Conservation (phyloP, 2,888 invertebrate genomes). For the Polydrusus pterygomalis region DNA sequence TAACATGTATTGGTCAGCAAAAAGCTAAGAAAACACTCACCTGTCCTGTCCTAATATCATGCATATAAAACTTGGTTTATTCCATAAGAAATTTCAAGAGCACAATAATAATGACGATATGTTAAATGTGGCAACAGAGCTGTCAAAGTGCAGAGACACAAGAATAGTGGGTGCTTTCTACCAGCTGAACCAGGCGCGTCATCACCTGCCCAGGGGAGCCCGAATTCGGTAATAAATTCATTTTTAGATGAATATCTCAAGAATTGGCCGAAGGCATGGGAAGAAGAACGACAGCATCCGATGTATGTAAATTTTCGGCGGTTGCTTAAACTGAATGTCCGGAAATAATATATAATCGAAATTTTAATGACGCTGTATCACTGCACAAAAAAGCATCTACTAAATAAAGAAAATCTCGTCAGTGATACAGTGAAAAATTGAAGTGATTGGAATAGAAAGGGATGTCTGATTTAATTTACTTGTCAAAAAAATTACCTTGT, state of each 20-base stretch:
- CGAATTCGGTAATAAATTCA: conserved; percentile 52
- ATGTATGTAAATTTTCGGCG: conserved; percentile 42
- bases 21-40: too few species aligned
- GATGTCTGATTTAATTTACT: too few species aligned
- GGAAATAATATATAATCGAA: conserved; percentile 1
- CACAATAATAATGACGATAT: background rate
- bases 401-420: too few species aligned
- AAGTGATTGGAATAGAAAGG: too few species aligned
- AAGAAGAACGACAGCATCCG: conserved; percentile 50
- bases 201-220: conserved; percentile 54
- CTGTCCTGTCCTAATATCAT: too few species aligned
- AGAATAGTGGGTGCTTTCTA: conserved; percentile 49
- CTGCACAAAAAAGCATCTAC: too few species aligned
- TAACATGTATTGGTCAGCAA: too few species aligned
- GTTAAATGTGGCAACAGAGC: conserved; percentile 17
- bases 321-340: background rate
- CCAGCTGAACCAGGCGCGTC: conserved; percentile 51
- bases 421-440: too few species aligned
- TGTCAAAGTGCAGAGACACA: conserved; percentile 23
- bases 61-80: too few species aligned
- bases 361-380: too few species aligned
- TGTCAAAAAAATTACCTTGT: too few species aligned
- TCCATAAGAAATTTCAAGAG: too few species aligned
- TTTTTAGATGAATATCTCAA: conserved; percentile 54
- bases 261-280: conserved; percentile 42